Conservation (phyloP, 2,797 vertebrate species). For the Sebastes oblongus region DNA sequence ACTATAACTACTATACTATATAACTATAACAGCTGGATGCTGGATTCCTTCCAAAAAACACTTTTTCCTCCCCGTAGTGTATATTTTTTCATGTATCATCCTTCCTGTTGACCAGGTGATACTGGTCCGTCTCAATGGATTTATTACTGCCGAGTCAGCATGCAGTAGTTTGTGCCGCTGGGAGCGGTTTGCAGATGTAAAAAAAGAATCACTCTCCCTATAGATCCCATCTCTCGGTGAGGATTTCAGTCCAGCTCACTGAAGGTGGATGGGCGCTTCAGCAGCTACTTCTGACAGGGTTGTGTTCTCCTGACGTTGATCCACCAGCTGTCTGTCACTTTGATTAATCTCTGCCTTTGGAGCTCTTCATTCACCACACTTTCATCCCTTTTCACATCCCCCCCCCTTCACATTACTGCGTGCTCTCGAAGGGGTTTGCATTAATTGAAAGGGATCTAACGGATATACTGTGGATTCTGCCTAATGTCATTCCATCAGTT, state of each 20-base stretch:
- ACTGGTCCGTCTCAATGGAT: slow-evolving; percentile 22
- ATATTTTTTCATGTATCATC: slow-evolving; percentile 1
- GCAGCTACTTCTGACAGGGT: slow-evolving; percentile 37
- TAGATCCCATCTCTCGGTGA: slow-evolving; percentile 27
- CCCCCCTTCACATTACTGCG: neutral
- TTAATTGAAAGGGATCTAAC: slow-evolving; percentile 32
- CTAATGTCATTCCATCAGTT: slow-evolving; percentile 6
- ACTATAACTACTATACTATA: too few species aligned
- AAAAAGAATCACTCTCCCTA: neutral
- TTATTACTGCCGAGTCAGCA: slow-evolving; percentile 52
- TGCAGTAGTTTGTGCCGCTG: slow-evolving; percentile 39
- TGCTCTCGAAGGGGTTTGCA: slow-evolving; percentile 1
- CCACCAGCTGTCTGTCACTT: slow-evolving; percentile 45
- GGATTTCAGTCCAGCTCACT: slow-evolving; percentile 39
- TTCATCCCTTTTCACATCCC: neutral
- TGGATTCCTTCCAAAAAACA: slow-evolving; percentile 3
- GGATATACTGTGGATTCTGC: neutral
- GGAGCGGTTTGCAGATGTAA: slow-evolving; percentile 22
- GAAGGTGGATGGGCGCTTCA: slow-evolving; percentile 39
- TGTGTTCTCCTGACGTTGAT: slow-evolving; percentile 42
- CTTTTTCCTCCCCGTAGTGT: neutral
- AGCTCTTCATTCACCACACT: slow-evolving; percentile 34
- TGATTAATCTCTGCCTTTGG: slow-evolving; percentile 51
- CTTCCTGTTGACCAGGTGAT: slow-evolving; percentile 28
- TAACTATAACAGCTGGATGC: neutral